phyloP scores from a whole-genome alignment of 1,140 invertebrate genomes.

The Carcinoscorpius rotundicauda region DNA sequence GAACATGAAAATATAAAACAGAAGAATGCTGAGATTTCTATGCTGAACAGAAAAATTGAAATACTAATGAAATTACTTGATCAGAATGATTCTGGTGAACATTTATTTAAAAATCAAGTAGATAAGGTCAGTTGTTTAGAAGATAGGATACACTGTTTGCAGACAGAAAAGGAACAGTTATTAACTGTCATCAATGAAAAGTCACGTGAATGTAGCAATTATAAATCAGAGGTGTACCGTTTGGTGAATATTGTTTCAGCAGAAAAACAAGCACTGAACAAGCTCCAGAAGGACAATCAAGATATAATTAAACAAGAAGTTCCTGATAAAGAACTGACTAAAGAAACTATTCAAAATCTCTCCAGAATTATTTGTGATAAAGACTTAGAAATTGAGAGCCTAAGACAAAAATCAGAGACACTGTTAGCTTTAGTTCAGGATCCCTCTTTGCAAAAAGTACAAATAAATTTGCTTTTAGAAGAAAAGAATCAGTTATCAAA shows the following conservation, averaged over 20 bases:
- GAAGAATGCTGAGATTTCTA: no score
- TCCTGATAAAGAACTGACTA: constrained; percentile 30
- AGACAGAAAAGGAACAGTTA: constrained; percentile 34
- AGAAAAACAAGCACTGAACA: constrained; percentile 31
- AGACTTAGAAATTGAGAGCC: constrained; percentile 37
- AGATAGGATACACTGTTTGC: constrained; percentile 18
- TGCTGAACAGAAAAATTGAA: no score
- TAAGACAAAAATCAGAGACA: constrained; percentile 35
- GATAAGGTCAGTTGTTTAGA: background rate
- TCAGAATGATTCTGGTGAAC: no score
- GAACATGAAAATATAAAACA: no score
- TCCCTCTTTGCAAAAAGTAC: constrained; percentile 20
- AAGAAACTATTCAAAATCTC: constrained; percentile 35
- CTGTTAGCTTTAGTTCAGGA: constrained; percentile 33
- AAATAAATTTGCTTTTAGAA: constrained; percentile 24
- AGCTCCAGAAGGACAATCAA: constrained; percentile 33
- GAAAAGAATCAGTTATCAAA: constrained; percentile 33
- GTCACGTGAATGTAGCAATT: constrained; percentile 32
- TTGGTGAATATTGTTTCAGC: constrained; percentile 34
- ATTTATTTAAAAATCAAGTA: no score
- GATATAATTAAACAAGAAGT: constrained; percentile 24
- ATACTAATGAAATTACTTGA: no score
- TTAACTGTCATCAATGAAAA: constrained; percentile 37
- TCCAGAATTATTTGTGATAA: constrained; percentile 36
- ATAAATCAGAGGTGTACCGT: constrained; percentile 35